A percentile compares a stretch with the other conserved stretches of the same genome.
Evolutionary conservation across 2,888 invertebrate species (phyloP).

Genomic region (Agrotis exclamationis): DNA sequence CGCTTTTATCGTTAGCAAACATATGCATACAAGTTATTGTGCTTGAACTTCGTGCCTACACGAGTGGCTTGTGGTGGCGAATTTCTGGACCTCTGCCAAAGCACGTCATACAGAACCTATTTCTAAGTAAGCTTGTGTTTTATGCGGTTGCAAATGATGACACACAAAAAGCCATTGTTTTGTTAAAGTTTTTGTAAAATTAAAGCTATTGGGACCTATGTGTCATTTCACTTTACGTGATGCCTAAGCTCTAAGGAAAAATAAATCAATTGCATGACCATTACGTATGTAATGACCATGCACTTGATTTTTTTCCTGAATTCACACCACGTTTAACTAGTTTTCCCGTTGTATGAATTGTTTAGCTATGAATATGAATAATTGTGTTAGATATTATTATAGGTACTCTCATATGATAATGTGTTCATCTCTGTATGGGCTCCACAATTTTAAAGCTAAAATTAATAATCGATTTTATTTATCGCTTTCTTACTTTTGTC

Average conservation of each 20-base stretch:
- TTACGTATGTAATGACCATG: background rate
- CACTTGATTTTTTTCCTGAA: constrained; percentile 5
- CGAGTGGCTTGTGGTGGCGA: constrained; percentile 5
- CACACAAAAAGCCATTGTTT: constrained; percentile 51
- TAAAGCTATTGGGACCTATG: constrained; percentile 2
- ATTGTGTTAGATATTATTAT: no score
- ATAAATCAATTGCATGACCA: no score
- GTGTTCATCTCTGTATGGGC: no score
- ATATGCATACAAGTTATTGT: constrained; percentile 29
- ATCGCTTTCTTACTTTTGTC: background rate
- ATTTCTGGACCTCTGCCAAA: constrained; percentile 53
- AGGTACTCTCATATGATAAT: no score
- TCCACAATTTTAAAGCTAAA: no score
- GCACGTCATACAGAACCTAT: constrained; percentile 28
- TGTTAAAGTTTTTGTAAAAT: background rate
- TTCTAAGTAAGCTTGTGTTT: constrained; percentile 20
- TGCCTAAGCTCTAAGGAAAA: no score
- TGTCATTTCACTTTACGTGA: constrained; percentile 28
- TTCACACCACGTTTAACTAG: background rate
- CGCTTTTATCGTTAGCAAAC: constrained; percentile 22
- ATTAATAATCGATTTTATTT: background rate
- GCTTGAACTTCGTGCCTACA: constrained; percentile 36
- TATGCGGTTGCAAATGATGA: constrained; percentile 48
- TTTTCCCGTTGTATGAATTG: constrained; percentile 1
- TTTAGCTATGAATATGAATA: no score